These are phyloP conservation scores for Drosophila planitibia DNA, from an alignment of 2,888 invertebrate genomes.

Conservation along the genomic window DNA sequence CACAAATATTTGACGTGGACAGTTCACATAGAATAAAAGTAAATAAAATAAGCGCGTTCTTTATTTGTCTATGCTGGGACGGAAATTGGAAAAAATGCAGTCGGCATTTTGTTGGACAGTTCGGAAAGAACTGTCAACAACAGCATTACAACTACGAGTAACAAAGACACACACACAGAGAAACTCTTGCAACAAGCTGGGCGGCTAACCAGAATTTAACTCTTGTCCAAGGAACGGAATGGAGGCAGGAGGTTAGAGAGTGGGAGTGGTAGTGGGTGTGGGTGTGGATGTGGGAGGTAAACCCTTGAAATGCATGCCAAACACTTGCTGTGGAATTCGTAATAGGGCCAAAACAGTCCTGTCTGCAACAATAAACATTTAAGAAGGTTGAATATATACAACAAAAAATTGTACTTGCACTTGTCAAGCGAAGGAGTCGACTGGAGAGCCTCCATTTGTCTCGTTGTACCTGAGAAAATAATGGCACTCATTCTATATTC, in stretches of 20 bases:
- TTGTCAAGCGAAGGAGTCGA: neutral
- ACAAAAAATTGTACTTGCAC: neutral
- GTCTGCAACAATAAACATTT: constrained; percentile 3
- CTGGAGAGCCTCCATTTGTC: neutral
- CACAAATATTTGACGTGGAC: constrained; percentile 9
- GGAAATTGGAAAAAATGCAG: constrained; percentile 47
- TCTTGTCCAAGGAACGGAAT: neutral
- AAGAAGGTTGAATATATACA: neutral
- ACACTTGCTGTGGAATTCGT: constrained; percentile 11
- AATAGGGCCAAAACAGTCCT: constrained; percentile 1
- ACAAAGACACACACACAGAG: constrained; percentile 3
- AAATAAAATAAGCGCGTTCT: constrained; percentile 8
- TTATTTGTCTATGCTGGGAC: constrained; percentile 14
- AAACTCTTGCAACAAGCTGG: neutral
- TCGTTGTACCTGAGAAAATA: neutral
- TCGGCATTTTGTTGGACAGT: constrained; percentile 45
- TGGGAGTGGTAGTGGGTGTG: neutral
- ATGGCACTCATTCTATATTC: too few relatives aligned
- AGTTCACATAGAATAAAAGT: neutral
- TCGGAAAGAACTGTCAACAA: constrained; percentile 55
- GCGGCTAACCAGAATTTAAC: constrained; percentile 2
- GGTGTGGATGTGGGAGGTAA: neutral
- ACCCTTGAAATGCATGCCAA: constrained; percentile 5
- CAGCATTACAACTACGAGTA: constrained; percentile 64
- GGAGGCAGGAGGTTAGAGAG: neutral